A percentile compares a stretch with the other conserved stretches of the same genome.
phyloP scores from a whole-genome alignment of 2,888 invertebrate species.

The Ommatoiulus sabulosus region DNA sequence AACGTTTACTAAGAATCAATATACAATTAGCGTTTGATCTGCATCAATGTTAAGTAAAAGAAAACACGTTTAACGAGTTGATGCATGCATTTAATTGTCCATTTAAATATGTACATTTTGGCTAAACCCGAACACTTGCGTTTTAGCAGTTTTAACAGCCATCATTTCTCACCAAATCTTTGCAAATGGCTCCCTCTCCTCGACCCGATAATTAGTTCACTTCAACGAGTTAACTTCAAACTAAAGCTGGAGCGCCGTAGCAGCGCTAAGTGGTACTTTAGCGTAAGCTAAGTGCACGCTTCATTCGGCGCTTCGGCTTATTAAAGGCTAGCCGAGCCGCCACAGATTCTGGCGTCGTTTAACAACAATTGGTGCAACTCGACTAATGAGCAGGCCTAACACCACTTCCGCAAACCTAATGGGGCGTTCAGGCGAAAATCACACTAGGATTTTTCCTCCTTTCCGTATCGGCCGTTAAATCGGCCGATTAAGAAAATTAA shows the following conservation, averaged over 20 bases:
- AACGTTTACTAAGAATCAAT: no score
- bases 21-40: background rate
- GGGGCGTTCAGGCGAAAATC: constrained; percentile 51
- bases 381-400: background rate
- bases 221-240: background rate
- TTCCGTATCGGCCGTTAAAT: constrained; percentile 15
- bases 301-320: constrained; percentile 24
- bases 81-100: background rate
- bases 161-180: background rate
- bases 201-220: background rate
- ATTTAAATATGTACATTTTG: background rate
- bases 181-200: background rate
- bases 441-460: constrained; percentile 19
- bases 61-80: background rate
- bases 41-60: background rate
- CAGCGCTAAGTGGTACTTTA: background rate
- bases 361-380: constrained; percentile 30
- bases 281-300: background rate
- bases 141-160: background rate
- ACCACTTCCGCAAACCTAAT: background rate
- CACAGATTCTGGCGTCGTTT: constrained; percentile 10
- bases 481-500: background rate
- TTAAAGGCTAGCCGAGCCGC: background rate
- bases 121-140: no score
- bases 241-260: background rate